Evolutionary conservation across 2,797 vertebrate genomes (phyloP).

Genomic region (Esox lucius): DNA sequence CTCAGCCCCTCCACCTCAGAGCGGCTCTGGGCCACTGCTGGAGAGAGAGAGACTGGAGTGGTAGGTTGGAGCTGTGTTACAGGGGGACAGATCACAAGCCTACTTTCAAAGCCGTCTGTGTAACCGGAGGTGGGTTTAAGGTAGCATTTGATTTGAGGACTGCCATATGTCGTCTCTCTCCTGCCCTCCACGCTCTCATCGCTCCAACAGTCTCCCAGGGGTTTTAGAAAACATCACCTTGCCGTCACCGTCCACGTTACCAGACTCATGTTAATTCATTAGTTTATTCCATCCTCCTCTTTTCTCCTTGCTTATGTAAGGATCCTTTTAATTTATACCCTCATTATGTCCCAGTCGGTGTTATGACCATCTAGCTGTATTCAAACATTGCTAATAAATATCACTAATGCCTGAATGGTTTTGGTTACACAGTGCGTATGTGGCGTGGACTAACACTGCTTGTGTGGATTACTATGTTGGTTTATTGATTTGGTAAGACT

Average conservation of each 20-base stretch:
- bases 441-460: constrained; percentile 11
- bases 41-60: not conserved
- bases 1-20: constrained; percentile 14
- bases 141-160: constrained; percentile 3
- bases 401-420: not conserved
- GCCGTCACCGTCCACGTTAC: not conserved
- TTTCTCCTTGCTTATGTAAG: not conserved
- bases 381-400: not conserved
- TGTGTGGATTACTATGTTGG: constrained; percentile 32
- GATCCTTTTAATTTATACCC: not conserved
- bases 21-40: not conserved
- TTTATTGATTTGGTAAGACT: constrained; percentile 60
- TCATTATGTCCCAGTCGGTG: not conserved
- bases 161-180: constrained; percentile 19
- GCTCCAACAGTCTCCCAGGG: not conserved
- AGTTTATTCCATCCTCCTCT: not conserved
- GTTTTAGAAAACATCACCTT: not conserved
- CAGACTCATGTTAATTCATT: not conserved
- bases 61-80: constrained; percentile 11
- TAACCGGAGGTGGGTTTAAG: not conserved
- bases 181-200: not conserved
- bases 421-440: not conserved
- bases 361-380: not conserved
- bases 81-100: constrained; percentile 23
- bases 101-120: not conserved